A percentile compares a stretch with the other conserved stretches of the same genome.
Evolutionary conservation across 2,888 invertebrate species (phyloP).

Genomic region (Baronia brevicornis): DNA sequence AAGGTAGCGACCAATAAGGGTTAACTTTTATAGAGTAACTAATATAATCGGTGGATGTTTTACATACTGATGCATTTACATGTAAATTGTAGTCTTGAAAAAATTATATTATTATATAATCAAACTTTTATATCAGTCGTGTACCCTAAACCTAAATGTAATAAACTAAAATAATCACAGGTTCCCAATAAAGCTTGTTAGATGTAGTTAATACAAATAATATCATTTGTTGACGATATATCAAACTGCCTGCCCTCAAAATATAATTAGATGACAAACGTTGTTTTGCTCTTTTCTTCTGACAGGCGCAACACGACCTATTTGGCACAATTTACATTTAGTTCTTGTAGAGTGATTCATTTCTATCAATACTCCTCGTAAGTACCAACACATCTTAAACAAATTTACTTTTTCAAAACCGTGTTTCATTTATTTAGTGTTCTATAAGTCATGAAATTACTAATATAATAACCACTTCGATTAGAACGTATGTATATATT

Average conservation of each 20-base stretch:
- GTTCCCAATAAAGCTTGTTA: too few species aligned
- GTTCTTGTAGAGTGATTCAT: slow-evolving; percentile 11
- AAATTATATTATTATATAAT: slow-evolving; percentile 9
- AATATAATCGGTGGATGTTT: too few species aligned
- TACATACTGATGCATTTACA: too few species aligned
- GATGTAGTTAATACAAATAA: slow-evolving; percentile 2
- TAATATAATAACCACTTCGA: too few species aligned
- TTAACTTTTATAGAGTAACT: too few species aligned
- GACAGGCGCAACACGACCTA: slow-evolving; percentile 12
- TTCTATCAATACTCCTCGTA: slow-evolving; percentile 7
- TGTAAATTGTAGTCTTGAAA: too few species aligned
- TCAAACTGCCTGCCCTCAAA: slow-evolving; percentile 12
- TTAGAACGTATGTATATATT: too few species aligned
- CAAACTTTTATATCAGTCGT: slow-evolving; percentile 13
- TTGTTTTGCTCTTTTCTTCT: slow-evolving; percentile 11
- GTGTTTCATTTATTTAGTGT: too few species aligned
- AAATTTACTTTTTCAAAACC: too few species aligned
- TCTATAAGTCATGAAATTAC: too few species aligned
- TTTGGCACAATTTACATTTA: slow-evolving; percentile 12
- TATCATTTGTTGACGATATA: slow-evolving; percentile 10
- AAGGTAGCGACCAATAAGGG: too few species aligned
- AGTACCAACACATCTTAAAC: not conserved
- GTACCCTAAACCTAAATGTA: slow-evolving; percentile 1
- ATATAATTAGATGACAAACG: slow-evolving; percentile 12
- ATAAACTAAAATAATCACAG: not conserved